These are phyloP conservation scores for Erebia palarica DNA, from an alignment of 2,888 invertebrate species.

Conservation along the genomic window DNA sequence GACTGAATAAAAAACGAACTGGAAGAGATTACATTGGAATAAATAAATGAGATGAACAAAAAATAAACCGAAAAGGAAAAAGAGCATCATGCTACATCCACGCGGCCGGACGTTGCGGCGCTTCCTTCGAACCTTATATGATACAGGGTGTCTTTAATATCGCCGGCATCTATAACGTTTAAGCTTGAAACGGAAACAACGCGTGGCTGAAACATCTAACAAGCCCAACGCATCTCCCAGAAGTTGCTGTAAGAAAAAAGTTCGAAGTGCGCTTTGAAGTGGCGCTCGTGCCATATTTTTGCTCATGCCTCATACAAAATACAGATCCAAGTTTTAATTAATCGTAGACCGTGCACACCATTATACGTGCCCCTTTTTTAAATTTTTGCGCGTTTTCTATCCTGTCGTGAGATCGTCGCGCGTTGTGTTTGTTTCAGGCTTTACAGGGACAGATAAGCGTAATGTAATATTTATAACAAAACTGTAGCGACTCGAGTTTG, in stretches of 20 bases:
- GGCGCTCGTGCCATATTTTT: too few relatives aligned
- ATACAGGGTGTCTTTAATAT: conserved; percentile 60
- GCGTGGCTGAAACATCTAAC: background rate
- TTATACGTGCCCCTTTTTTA: too few relatives aligned
- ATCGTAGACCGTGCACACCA: too few relatives aligned
- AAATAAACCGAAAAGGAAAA: conserved; percentile 77
- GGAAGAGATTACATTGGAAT: conserved; percentile 83
- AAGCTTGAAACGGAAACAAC: background rate
- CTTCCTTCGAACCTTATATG: conserved; percentile 73
- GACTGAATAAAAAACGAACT: conserved; percentile 82
- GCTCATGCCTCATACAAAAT: too few relatives aligned
- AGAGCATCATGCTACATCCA: conserved; percentile 80
- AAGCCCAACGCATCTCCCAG: too few relatives aligned
- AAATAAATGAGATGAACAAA: conserved; percentile 84
- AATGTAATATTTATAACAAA: conserved; percentile 14
- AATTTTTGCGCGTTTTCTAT: too few relatives aligned
- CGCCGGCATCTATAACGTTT: background rate
- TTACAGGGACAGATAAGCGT: background rate
- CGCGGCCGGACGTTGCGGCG: conserved; percentile 82
- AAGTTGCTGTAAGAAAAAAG: too few relatives aligned
- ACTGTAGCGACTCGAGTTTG: conserved; percentile 28
- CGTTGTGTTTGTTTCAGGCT: background rate
- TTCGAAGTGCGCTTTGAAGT: too few relatives aligned
- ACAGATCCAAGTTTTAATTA: too few relatives aligned
- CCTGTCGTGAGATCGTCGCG: too few relatives aligned